Evolutionary conservation across 2,888 invertebrate species (phyloP), one percentile per base, ranked within the genome.

Genomic region (Drosophila neutralis): DNA sequence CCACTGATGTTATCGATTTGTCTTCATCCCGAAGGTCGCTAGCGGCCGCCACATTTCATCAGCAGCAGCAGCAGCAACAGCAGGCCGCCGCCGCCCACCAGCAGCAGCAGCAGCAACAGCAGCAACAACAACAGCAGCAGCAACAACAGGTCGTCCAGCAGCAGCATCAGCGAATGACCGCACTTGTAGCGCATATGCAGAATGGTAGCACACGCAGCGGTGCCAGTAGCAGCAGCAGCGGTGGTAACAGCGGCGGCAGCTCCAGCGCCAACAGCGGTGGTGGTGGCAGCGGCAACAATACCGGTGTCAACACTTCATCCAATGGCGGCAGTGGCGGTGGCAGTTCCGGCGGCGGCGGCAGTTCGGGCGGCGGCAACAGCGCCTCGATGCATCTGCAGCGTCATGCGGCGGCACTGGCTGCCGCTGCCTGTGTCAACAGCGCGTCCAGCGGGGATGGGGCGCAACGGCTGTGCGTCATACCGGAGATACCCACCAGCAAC

Each of bases 401-500:
- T 4, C 92, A 93, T 56, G 91, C 92, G 5, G 91, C 92, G 4
- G 91, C 91, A 1, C 48, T 90, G 62, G 91, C 83, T 5, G 90
- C 89, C 49, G 89, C 88, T 33, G 91, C 87, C 1, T 87, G 87
- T 24, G 90, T 83, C 18, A 90, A 83, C 1, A 78, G 53, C 54
- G 78, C 75, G 4, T 83, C 86, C 18, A 82, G 79, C 21, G 91
- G 45, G 24, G 45, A 90, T 48, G 83, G 91, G 54, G 78, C 90
- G 8, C 92, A 92, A 58, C 80, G 91, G 5, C 56, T 97, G 83
- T 95, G 95, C 72, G 94, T 95, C 73, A 96, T 97, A 88, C 94
- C 95, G 27, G 97, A 97, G 90, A 94, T 96, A 90, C 94, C 94
- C 78, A 94, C 95, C 73, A 94, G 94, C 91, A 95, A 95, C 89